Evolutionary conservation across 2,797 vertebrate genomes (phyloP), one percentile per base, ranked within the genome.

Genomic region (Psittacula derbiana): DNA sequence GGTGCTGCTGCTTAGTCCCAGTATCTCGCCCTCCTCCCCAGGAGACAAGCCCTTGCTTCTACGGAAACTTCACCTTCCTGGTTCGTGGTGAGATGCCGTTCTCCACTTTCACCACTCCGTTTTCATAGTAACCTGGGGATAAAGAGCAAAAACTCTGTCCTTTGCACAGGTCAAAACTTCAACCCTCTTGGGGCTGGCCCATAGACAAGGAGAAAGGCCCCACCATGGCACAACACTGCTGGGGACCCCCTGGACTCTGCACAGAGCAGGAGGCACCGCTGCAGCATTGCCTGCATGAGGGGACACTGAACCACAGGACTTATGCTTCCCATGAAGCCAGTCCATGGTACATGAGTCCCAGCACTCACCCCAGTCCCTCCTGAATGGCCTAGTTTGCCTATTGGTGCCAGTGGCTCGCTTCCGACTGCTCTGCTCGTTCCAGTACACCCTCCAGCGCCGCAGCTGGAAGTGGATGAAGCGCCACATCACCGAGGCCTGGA

Each of bases 381-480:
- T 99, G 89, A 98, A 92, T 2, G 97, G 97, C 83, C 98, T 98
- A 71, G 98, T 73, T 44, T 98, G 97, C 67, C 98, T 99, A 91
- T 98, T 99, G 78, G 98, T 92, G 33, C 55, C 3, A 1, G 92
- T 20, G 1, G 97, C 93, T 97, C 98, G 98, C 96, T 98, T 99
- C 70, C 97, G 97, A 40, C 97, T 98, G 92, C 67, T 99, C 97
- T 99, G 99, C 96, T 99, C 99, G 0, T 98, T 98, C 97, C 99
- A 98, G 97, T 98, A 98, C 76, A 99, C 99, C 36, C 99, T 98
- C 98, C 99, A 99, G 95, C 99, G 99, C 55, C 99, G 98, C 96
- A 99, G 98, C 98, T 99, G 99, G 97, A 99, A 99, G 93, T 99
- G 98, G 97, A 99, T 99, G 97, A 99, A 99, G 97, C 99, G 98